These are phyloP conservation scores for Trinorchestia longiramus DNA, from an alignment of 1,140 invertebrate genomes.

Conservation along the genomic window DNA sequence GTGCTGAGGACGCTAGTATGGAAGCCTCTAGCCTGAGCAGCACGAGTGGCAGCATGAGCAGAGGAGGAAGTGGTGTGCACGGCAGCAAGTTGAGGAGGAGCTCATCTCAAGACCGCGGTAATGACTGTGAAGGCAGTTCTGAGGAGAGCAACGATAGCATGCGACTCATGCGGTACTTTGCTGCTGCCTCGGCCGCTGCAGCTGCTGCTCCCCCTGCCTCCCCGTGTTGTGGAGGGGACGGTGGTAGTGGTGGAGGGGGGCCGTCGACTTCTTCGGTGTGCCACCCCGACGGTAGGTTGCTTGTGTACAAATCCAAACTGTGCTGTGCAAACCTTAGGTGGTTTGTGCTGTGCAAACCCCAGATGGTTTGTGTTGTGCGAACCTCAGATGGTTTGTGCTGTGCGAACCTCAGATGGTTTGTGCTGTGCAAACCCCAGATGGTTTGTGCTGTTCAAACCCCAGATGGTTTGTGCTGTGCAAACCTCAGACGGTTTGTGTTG, in stretches of 20 bases:
- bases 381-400: no score
- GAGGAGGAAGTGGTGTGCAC: neutral
- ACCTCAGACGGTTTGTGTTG: no score
- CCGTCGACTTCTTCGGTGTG: neutral
- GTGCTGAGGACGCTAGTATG: slow-evolving; percentile 69
- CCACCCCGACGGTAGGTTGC: slow-evolving; percentile 13
- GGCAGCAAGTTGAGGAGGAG: slow-evolving; percentile 77
- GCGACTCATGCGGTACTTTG: slow-evolving; percentile 55
- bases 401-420: no score
- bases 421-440: no score
- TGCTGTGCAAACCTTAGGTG: no score
- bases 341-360: neutral
- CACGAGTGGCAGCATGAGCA: slow-evolving; percentile 55
- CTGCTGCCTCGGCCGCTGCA: neutral
- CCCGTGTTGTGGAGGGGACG: neutral
- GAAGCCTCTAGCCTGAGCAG: neutral
- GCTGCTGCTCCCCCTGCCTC: neutral
- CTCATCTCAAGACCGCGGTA: slow-evolving; percentile 84
- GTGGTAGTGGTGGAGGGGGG: neutral
- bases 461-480: no score
- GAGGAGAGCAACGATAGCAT: slow-evolving; percentile 91
- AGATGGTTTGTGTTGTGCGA: no score
- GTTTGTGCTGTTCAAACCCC: no score
- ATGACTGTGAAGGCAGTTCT: slow-evolving; percentile 83
- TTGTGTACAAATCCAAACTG: neutral